Conservation (phyloP, 2,113 vertebrate genomes). For the Dipodomys stephensi region DNA sequence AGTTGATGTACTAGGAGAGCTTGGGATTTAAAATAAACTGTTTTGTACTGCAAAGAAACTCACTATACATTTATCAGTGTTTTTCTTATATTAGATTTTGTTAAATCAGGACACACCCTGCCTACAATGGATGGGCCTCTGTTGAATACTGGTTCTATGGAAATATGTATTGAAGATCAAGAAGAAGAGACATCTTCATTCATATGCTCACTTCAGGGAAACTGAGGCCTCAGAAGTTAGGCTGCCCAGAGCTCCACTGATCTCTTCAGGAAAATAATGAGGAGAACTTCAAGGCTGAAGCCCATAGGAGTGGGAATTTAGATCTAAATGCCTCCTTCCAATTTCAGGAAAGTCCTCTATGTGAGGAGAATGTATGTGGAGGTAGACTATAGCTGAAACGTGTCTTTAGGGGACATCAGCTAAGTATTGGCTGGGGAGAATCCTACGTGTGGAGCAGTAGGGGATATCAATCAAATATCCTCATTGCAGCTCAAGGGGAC, state of each 20-base stretch:
- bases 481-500: background rate
- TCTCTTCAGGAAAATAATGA: background rate
- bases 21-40: conserved; percentile 29
- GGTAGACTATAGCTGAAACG: no score
- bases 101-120: background rate
- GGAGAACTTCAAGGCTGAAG: background rate
- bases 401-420: rapidly evolving
- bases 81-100: conserved; percentile 21
- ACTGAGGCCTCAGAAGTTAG: background rate
- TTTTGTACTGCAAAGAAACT: background rate
- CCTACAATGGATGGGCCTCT: no score
- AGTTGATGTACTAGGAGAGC: background rate
- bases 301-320: background rate
- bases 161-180: background rate
- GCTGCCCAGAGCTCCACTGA: background rate
- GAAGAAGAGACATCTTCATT: background rate
- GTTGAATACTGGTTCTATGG: background rate
- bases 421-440: background rate
- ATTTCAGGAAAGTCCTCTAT: background rate
- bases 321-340: background rate
- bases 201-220: background rate
- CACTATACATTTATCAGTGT: conserved; percentile 13
- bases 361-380: background rate
- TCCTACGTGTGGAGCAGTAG: background rate
- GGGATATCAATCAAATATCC: background rate